A percentile compares a stretch with the other conserved stretches of the same genome.
These are phyloP conservation scores for Antrozous pallidus DNA, from an alignment of 2,797 vertebrate genomes.

Conservation along the genomic window DNA sequence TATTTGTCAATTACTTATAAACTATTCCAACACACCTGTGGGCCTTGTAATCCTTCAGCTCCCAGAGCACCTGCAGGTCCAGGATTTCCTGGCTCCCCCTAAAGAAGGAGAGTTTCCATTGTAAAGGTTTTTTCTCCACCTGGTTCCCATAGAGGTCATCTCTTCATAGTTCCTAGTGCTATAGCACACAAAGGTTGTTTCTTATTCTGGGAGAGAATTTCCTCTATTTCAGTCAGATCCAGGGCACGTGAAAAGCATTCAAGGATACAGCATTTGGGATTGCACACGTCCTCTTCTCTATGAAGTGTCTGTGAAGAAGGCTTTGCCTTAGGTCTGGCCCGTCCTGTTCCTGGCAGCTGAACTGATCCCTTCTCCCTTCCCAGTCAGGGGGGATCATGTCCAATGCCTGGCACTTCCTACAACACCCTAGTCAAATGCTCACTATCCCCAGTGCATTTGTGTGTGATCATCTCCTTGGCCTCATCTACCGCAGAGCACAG, in stretches of 20 bases:
- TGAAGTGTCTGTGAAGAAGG: background rate
- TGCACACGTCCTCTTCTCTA: background rate
- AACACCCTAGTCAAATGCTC: background rate
- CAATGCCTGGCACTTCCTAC: background rate
- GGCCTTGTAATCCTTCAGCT: conserved; percentile 56
- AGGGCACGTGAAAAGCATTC: background rate
- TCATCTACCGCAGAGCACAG: background rate
- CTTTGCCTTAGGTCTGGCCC: background rate
- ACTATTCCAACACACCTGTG: conserved; percentile 59
- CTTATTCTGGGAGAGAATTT: background rate
- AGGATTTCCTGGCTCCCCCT: conserved; percentile 48
- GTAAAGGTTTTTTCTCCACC: background rate
- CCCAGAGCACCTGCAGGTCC: conserved; percentile 54
- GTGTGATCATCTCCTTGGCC: background rate
- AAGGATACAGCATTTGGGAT: background rate
- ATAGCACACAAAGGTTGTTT: background rate
- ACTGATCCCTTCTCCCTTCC: background rate
- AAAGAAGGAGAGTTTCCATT: background rate
- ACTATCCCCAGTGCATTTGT: background rate
- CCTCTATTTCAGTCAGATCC: background rate
- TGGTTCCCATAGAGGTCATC: background rate
- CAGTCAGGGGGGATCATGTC: accelerated
- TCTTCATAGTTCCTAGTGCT: background rate
- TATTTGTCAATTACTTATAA: background rate
- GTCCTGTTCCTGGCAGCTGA: background rate